Base-by-base conservation (phyloP, 2,797 vertebrate species). In the Channa striata region DNA sequence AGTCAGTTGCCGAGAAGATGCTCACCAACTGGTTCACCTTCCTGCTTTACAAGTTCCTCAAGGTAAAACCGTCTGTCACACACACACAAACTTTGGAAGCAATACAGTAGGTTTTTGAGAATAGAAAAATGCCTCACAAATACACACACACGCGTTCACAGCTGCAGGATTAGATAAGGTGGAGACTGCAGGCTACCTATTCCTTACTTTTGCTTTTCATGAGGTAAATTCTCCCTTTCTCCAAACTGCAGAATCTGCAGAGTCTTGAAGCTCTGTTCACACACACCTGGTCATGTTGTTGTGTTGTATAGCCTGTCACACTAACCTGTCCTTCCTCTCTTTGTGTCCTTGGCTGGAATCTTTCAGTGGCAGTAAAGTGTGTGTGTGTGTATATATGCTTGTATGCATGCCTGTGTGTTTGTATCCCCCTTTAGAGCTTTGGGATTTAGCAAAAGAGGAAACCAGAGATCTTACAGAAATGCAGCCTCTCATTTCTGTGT, bases 21-120 rank as follows among this genome's bases (percentile, higher is more conserved):
- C 93, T 95, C 84, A 95, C 94, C 61, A 95, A 95, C 92, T 95
- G 94, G 94, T 95, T 95, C 90, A 95, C 94, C 73, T 95, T 95
- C 83, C 94, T 95, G 75, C 94, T 95, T 65, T 92, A 95, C 90
- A 95, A 94, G 91, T 95, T 95, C 88, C 93, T 95, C 80, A 95
- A 95, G 94, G 94, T 95, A 92, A 94, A 87, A 59, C 49, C 34
- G 47, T 68, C 42, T 11, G 11, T 34, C 53, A 11, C 56, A 51
- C 44, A 44, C 36, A 62, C 42, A 49, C 20, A 74, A 56, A 36
- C 54, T 44, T 83, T 52, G 70, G 48, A 83, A 77, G 84, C 52
- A 12, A 44, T 74, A 59, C 69, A 17, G 16, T 57, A 62, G 52
- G 58, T 80, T 70, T 82, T 82, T 61, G 51, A 73, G 59, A 62